Evolutionary conservation across 2,888 invertebrate genomes (phyloP).

Genomic region (Drosophila neotestacea): DNA sequence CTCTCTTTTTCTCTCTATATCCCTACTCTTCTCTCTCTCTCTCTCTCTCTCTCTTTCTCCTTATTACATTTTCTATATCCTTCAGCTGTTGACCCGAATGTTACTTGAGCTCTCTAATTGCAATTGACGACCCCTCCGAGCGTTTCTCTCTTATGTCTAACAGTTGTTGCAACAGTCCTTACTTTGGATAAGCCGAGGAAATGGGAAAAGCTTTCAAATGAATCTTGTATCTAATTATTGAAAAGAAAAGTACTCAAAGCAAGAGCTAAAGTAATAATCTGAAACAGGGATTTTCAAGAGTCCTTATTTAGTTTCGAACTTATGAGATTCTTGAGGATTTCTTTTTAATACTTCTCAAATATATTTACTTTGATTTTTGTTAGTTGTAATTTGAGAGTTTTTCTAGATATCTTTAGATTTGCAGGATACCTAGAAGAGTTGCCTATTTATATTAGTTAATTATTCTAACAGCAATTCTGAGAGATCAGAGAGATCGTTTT

Average conservation of each 20-base stretch:
- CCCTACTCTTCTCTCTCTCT: too few species aligned
- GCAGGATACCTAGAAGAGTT: too few species aligned
- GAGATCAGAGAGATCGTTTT: too few species aligned
- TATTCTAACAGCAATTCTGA: too few species aligned
- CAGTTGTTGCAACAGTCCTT: not conserved
- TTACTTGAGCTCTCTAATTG: slow-evolving; percentile 53
- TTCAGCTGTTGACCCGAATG: slow-evolving; percentile 58
- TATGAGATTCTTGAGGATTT: not conserved
- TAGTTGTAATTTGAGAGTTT: too few species aligned
- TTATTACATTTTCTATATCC: not conserved
- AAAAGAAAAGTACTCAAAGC: slow-evolving; percentile 20
- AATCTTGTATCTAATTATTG: slow-evolving; percentile 32
- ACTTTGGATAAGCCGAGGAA: not conserved
- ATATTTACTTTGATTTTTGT: too few species aligned
- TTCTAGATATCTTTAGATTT: too few species aligned
- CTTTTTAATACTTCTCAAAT: too few species aligned
- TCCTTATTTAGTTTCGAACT: not conserved
- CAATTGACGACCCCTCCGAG: slow-evolving; percentile 34
- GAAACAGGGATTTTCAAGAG: not conserved
- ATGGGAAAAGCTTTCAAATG: slow-evolving; percentile 8
- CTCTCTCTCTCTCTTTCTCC: not conserved
- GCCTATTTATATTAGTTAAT: too few species aligned
- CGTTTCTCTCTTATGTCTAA: not conserved
- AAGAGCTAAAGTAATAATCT: slow-evolving; percentile 2
- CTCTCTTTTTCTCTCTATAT: not conserved